A percentile compares a stretch with the other conserved stretches of the same genome.
phyloP scores from a whole-genome alignment of 1,140 invertebrate species.

The Tribolium castaneum region DNA sequence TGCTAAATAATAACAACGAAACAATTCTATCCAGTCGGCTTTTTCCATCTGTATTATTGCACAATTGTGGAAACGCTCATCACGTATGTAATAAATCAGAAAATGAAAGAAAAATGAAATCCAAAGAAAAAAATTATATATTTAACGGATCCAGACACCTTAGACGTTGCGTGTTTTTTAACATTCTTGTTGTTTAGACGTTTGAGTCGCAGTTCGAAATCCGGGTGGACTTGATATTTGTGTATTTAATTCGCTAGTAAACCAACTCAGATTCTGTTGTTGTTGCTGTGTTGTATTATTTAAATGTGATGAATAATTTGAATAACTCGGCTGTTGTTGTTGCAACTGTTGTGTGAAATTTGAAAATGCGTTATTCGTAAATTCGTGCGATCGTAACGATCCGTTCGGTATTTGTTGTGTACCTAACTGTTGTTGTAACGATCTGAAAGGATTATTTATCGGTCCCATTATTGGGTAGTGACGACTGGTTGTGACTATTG shows the following conservation, averaged over 20 bases:
- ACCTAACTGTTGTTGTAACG: constrained; percentile 49
- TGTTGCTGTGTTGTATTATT: constrained; percentile 42
- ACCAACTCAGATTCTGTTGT: constrained; percentile 58
- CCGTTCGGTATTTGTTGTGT: constrained; percentile 58
- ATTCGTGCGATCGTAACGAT: constrained; percentile 57
- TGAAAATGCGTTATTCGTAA: constrained; percentile 55
- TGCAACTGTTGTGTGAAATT: constrained; percentile 58
- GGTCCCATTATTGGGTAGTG: constrained; percentile 66
- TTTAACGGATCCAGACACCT: constrained; percentile 50
- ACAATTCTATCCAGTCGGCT: neutral
- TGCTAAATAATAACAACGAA: neutral
- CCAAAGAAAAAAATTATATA: constrained; percentile 40
- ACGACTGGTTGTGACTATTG: constrained; percentile 80
- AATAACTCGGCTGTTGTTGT: constrained; percentile 56
- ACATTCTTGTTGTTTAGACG: constrained; percentile 62
- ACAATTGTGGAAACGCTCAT: neutral
- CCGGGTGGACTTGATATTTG: constrained; percentile 63
- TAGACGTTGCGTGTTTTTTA: constrained; percentile 40
- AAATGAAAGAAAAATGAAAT: constrained; percentile 26
- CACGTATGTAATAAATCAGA: neutral
- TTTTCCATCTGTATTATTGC: constrained; percentile 2
- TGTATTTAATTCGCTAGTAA: constrained; percentile 57
- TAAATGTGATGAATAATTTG: constrained; percentile 40
- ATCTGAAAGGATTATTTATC: constrained; percentile 44
- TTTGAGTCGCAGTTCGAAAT: constrained; percentile 59